Evolutionary conservation across 2,888 invertebrate species (phyloP), one percentile per base, ranked within the genome.

Genomic region (Bruchidius siliquastri): DNA sequence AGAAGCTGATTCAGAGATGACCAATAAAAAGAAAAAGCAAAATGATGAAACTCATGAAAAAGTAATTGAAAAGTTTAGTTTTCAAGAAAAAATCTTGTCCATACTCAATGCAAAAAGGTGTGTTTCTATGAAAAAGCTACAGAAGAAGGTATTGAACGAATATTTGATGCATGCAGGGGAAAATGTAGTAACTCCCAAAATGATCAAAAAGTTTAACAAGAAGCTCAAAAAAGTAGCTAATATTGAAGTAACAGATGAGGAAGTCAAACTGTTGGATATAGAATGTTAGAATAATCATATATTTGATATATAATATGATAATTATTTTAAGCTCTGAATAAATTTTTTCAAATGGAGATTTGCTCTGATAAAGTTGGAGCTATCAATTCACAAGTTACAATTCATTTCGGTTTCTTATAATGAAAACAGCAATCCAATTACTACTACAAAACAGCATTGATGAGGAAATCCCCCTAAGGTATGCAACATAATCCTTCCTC

Each of bases 71-170:
- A 78, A 78, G 26, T 84, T 84, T 76, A 77, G 75, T 74, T 82
- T 80, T 70, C 76, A 81, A 75, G 74, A 76, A 18, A 78, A 78
- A 78, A 84, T 85, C 75, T 72, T 81, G 30, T 77, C 81, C 71
- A 78, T 85, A 66, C 73, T 84, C 21, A 88, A 88, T 80, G 90
- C 89, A 4, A 90, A 92, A 78, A 92, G 92, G 81, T 80, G 75
- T 30, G 87, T 95, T 69, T 89, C 91, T 0, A 83, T 93, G 73
- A 93, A 93, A 81, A 93, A 93, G 80, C 86, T 96, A 21, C 91
- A 92, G 80, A 94, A 93, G 83, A 95, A 94, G 86, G 91, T 95
- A 8, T 82, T 93, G 0, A 89, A 90, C 70, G 92, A 91, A 79
- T 94, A 92, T 79, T 86, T 87, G 26, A 88, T 89, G 21, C 87